Percentiles rank a stretch among this genome's conserved stretches.
These are phyloP conservation scores for Microplitis manilae DNA, from an alignment of 2,888 invertebrate species.

Conservation along the genomic window DNA sequence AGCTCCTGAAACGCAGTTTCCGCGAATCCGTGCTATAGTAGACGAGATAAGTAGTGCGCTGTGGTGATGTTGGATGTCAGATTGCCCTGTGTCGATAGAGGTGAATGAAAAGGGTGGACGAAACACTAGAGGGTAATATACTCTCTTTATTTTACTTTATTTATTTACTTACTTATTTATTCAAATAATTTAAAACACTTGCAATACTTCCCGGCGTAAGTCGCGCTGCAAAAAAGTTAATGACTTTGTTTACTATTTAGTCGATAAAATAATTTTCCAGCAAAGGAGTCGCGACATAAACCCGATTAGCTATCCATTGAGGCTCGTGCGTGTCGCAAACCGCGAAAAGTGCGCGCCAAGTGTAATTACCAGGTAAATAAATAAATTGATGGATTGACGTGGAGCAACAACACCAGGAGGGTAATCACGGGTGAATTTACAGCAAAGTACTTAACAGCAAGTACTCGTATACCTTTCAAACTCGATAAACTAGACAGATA, in stretches of 20 bases:
- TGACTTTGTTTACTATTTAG: neutral
- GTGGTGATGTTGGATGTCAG: slow-evolving; percentile 46
- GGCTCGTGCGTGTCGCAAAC: slow-evolving; percentile 32
- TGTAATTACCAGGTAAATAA: slow-evolving; percentile 11
- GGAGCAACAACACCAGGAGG: neutral
- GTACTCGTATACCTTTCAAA: slow-evolving; percentile 31
- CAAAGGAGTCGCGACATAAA: neutral
- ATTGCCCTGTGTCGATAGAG: slow-evolving; percentile 42
- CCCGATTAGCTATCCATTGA: slow-evolving; percentile 15
- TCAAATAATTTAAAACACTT: neutral
- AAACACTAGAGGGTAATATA: slow-evolving; percentile 40
- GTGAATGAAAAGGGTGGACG: slow-evolving; percentile 35
- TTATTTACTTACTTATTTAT: slow-evolving; percentile 4
- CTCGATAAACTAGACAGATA: slow-evolving; percentile 46
- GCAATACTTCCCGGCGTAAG: too few relatives aligned
- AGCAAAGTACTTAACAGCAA: neutral
- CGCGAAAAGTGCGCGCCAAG: slow-evolving; percentile 26
- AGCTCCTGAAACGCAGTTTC: slow-evolving; percentile 69
- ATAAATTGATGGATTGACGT: neutral
- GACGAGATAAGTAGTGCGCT: slow-evolving; percentile 64
- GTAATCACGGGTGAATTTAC: neutral
- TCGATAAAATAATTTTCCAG: neutral
- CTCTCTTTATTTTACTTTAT: neutral
- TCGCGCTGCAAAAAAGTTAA: neutral
- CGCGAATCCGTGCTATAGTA: slow-evolving; percentile 64